Evolutionary conservation across 1,140 invertebrate species (phyloP).

Genomic region (Hylaeus volcanicus): DNA sequence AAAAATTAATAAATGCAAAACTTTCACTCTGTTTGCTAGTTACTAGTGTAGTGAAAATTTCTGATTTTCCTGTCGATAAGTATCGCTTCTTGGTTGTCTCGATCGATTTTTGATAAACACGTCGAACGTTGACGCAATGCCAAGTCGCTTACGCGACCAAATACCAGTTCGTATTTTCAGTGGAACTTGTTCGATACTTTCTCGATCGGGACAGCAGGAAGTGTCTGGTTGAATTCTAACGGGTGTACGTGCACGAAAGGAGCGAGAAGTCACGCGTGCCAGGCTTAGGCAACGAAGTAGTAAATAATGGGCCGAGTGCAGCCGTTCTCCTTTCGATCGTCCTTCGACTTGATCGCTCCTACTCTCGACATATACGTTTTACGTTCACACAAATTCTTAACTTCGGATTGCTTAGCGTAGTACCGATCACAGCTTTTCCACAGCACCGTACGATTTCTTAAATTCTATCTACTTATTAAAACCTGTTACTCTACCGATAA

Average conservation of each 20-base stretch:
- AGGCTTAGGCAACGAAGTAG: constrained; percentile 57
- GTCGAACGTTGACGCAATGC: constrained; percentile 44
- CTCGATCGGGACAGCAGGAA: constrained; percentile 57
- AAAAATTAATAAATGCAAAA: too few relatives aligned
- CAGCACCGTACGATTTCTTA: neutral
- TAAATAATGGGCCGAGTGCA: constrained; percentile 41
- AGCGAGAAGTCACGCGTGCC: constrained; percentile 51
- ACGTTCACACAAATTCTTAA: constrained; percentile 43
- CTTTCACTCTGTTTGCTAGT: too few relatives aligned
- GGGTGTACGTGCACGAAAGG: constrained; percentile 51
- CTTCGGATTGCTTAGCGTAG: neutral
- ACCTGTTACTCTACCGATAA: neutral
- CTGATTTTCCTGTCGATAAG: too few relatives aligned
- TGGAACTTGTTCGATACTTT: constrained; percentile 48
- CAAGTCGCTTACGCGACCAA: constrained; percentile 49
- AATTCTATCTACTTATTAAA: neutral
- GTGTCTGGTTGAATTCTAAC: constrained; percentile 48
- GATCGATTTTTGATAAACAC: neutral
- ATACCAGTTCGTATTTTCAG: constrained; percentile 45
- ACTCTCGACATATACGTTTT: constrained; percentile 16
- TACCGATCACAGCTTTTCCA: neutral
- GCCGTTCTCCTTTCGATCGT: constrained; percentile 70
- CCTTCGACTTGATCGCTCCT: constrained; percentile 58
- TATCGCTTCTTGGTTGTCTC: neutral
- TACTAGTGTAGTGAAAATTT: too few relatives aligned